Base-by-base conservation (phyloP, 2,113 vertebrate genomes). In the Hepsetus odoe region DNA sequence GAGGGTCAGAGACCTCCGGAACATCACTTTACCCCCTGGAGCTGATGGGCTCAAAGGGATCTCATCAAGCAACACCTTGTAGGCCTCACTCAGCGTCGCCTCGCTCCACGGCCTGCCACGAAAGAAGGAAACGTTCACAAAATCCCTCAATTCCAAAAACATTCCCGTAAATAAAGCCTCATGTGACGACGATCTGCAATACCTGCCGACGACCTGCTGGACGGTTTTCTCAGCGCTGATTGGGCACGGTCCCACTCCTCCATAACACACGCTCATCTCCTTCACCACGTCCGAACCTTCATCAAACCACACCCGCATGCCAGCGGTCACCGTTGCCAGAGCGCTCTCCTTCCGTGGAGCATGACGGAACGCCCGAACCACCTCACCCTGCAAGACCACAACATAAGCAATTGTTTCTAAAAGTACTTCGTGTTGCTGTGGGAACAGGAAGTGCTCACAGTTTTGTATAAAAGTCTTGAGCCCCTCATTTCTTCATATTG, bases 301-400 rank as follows among this genome's bases (percentile, higher is more conserved):
- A 0, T 85, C 82, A 84, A 98, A 93, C 74, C 89, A 66, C 72
- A 96, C 95, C 5, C 93, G 89, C 96, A 98, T 95, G 20, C 94
- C 94, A 0, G 94, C 90, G 3, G 79, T 95, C 69, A 91, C 91
- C 0, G 95, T 91, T 0, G 95, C 79, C 40, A 96, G 90, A 10
- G 95, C 92, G 5, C 93, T 94, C 80, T 94, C 93, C 40, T 86
- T 92, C 49, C 96, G 92, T 0, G 94, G 93, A 32, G 96, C 96
- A 80, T 96, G 96, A 32, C 95, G 93, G 84, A 96, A 95, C 16
- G 92, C 93, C 56, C 90, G 89, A 1, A 97, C 85, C 53, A 95
- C 90, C 87, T 98, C 95, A 68, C 94, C 88, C 97, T 99, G 89
- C 11, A 84, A 67, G 77, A 3, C 7, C 2, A 44, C n/a, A 4